A percentile compares a stretch with the other conserved stretches of the same genome.
These are phyloP conservation scores for Drosophila ochracea DNA, from an alignment of 2,888 invertebrate species.

Conservation along the genomic window DNA sequence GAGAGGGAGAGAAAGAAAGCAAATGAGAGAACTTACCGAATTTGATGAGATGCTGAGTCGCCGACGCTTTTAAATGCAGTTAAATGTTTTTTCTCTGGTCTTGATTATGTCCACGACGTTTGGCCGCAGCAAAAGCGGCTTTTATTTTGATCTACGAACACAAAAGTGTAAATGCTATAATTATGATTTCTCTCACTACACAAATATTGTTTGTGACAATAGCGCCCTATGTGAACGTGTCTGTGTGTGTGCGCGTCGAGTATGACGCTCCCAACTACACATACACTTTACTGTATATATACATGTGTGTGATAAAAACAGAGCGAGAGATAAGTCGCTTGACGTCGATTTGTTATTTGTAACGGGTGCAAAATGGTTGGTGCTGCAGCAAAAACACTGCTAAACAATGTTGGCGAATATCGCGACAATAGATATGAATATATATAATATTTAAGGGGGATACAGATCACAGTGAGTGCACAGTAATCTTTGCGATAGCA, in stretches of 20 bases:
- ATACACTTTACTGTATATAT: slow-evolving; percentile 21
- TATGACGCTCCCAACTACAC: slow-evolving; percentile 11
- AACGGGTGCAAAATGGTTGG: slow-evolving; percentile 53
- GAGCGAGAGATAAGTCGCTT: slow-evolving; percentile 37
- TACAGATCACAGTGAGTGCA: slow-evolving; percentile 19
- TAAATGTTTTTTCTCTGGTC: slow-evolving; percentile 15
- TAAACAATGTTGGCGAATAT: slow-evolving; percentile 30
- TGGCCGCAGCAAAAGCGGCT: slow-evolving; percentile 52
- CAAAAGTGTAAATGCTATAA: slow-evolving; percentile 39
- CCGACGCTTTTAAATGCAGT: slow-evolving; percentile 24
- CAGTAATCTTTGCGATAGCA: slow-evolving; percentile 24
- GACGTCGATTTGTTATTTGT: slow-evolving; percentile 46
- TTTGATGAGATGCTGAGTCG: slow-evolving; percentile 21
- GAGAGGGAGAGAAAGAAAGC: neutral
- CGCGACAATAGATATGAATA: neutral
- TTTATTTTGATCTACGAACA: slow-evolving; percentile 44
- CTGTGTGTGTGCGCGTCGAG: slow-evolving; percentile 10
- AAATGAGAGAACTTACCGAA: slow-evolving; percentile 39
- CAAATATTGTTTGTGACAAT: slow-evolving; percentile 16
- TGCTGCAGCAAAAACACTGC: slow-evolving; percentile 18
- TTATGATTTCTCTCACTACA: slow-evolving; percentile 29
- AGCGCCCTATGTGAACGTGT: slow-evolving; percentile 7
- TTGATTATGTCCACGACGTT: slow-evolving; percentile 23
- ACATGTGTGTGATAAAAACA: slow-evolving; percentile 47
- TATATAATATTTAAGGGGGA: neutral